phyloP scores from a whole-genome alignment of 2,888 invertebrate species.

The Diogma glabrata region DNA sequence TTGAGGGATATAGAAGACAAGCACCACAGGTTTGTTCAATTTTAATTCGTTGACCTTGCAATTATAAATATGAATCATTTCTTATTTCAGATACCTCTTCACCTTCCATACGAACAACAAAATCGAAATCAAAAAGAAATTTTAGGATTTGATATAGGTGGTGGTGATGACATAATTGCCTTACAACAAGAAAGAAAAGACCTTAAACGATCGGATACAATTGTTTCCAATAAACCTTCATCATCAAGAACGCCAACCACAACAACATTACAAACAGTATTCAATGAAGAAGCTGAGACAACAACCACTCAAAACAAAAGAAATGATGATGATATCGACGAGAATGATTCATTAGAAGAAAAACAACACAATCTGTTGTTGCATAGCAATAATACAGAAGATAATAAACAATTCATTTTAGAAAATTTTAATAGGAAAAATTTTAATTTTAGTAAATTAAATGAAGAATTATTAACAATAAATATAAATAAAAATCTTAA shows the following conservation, averaged over 20 bases:
- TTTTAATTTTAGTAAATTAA: not conserved
- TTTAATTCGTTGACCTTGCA: not conserved
- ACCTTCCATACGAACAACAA: slow-evolving; percentile 11
- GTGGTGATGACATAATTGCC: slow-evolving; percentile 4
- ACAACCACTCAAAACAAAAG: too few species aligned
- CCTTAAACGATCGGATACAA: slow-evolving; percentile 12
- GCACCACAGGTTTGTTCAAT: slow-evolving; percentile 11
- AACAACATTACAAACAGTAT: slow-evolving; percentile 18
- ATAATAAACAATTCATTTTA: slow-evolving; percentile 3
- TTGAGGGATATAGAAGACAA: slow-evolving; percentile 13
- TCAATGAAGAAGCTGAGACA: too few species aligned
- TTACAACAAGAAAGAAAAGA: slow-evolving; percentile 11
- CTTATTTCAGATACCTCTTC: slow-evolving; percentile 10
- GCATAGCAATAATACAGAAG: slow-evolving; percentile 29
- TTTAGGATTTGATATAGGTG: slow-evolving; percentile 10
- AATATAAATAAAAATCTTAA: not conserved
- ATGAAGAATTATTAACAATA: too few species aligned
- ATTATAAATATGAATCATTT: not conserved
- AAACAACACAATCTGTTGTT: slow-evolving; percentile 21
- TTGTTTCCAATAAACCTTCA: not conserved
- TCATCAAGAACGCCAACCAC: slow-evolving; percentile 28
- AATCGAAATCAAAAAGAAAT: slow-evolving; percentile 12
- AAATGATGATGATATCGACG: too few species aligned
- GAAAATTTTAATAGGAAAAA: slow-evolving; percentile 6
- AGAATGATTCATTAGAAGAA: slow-evolving; percentile 25